Base-by-base conservation (phyloP, 1,140 invertebrate genomes). In the Chrysomallon squamiferum region DNA sequence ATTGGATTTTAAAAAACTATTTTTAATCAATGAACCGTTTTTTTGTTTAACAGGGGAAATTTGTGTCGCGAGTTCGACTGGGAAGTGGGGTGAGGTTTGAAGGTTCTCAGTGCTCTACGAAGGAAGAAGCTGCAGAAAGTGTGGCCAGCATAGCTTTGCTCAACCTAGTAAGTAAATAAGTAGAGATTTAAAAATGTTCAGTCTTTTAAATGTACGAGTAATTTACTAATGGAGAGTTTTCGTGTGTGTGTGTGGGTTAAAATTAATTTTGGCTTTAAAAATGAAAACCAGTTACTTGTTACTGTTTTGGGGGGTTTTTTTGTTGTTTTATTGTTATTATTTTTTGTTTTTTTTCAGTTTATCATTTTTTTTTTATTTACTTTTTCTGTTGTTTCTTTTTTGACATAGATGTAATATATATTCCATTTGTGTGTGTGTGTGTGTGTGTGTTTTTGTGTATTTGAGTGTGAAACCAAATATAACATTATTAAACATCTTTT, bases 141-240 rank as follows among this genome's bases (percentile, higher is more conserved):
- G 76, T 76, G 3, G 77, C 79, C 27, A 65, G 72, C 62, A 72
- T 79, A 18, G 74, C 76, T 4, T 47, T 81, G 25, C 52, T 78
- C 43, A 73, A 76, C 56, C 60, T 81, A 68, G 77, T 79, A 63
- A 66, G 71, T 57, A 20, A n/a, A n/a, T n/a, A n/a, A n/a, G n/a
- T n/a, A n/a, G n/a, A 25, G 5, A 35, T 33, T 18, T 20, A 20
- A 57, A 9, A 7, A 30, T 7, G 54, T n/a, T 20, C 13, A n/a
- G n/a, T 3, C 49, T 20, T 18, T 3, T 20, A 3, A 6, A 63
- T 35, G 11, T 52, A 20, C 15, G 1, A 6, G 54, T 13, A 7
- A 11, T 52, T 63, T 13, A 45, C 7, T 22, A 41, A 5, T 15
- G 22, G 13, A 38, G 30, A 29, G 13, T 38, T 3, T 15, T 38